Evolutionary conservation across 1,140 invertebrate genomes (phyloP).

Genomic region (Thalassaphorura encarpata): DNA sequence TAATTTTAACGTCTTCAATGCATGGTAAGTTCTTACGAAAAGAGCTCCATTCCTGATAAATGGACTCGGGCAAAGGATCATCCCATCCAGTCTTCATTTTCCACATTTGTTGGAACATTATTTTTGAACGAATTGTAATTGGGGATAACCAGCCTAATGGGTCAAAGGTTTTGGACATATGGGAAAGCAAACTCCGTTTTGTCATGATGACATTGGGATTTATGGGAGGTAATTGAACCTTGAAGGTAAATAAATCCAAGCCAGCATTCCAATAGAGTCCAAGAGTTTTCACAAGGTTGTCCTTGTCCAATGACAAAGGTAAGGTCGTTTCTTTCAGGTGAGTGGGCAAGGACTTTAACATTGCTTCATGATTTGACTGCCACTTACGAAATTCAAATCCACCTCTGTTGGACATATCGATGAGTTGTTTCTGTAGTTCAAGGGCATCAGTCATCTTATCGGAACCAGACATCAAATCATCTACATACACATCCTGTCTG

Average conservation of each 20-base stretch:
- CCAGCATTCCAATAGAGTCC: neutral
- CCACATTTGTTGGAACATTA: conserved; percentile 37
- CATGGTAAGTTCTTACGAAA: conserved; percentile 28
- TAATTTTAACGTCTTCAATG: conserved; percentile 14
- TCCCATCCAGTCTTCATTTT: conserved; percentile 35
- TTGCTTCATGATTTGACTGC: neutral
- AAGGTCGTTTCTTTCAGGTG: conserved; percentile 1
- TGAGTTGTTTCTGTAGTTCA: conserved; percentile 21
- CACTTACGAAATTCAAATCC: conserved; percentile 7
- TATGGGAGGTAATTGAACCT: conserved; percentile 25
- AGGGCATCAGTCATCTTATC: conserved; percentile 5
- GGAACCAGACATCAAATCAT: conserved; percentile 5
- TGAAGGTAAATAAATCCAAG: conserved; percentile 18
- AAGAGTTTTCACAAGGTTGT: neutral
- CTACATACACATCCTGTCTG: conserved; percentile 8
- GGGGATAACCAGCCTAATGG: conserved; percentile 23
- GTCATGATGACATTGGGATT: conserved; percentile 30
- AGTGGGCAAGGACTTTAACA: neutral
- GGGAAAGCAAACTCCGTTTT: conserved; percentile 16
- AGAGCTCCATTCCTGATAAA: conserved; percentile 26
- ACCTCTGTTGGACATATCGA: neutral
- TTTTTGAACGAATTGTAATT: conserved; percentile 33
- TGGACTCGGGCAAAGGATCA: conserved; percentile 28
- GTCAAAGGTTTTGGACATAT: conserved; percentile 16
- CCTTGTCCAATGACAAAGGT: neutral